Evolutionary conservation across 2,888 invertebrate genomes (phyloP).

Genomic region (Lasioglossum villosulum): DNA sequence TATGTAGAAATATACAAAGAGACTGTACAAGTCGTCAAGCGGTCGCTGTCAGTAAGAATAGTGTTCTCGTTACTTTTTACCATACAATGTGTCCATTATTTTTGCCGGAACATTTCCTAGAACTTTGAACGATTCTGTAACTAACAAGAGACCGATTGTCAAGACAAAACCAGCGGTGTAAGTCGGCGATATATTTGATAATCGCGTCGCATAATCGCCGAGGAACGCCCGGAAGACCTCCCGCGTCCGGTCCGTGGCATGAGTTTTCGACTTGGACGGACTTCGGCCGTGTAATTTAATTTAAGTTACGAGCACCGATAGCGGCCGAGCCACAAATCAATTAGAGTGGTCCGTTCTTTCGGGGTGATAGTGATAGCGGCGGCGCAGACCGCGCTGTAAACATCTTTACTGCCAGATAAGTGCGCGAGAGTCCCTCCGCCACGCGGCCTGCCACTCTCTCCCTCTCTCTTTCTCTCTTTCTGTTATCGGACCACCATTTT

Average conservation of each 20-base stretch:
- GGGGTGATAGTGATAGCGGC: conserved; percentile 80
- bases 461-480: background rate
- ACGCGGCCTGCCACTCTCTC: conserved; percentile 33
- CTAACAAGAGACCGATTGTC: background rate
- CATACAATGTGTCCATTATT: background rate
- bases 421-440: conserved; percentile 60
- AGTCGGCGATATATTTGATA: background rate
- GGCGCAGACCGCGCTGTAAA: conserved; percentile 80
- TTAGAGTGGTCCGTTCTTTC: conserved; percentile 79
- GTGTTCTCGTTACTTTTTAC: background rate
- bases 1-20: background rate
- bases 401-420: conserved; percentile 83
- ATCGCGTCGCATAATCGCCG: conserved; percentile 13
- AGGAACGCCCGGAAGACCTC: conserved; percentile 48
- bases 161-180: background rate
- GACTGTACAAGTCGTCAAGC: background rate
- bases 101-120: background rate
- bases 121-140: background rate
- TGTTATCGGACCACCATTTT: conserved; percentile 79
- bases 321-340: conserved; percentile 81
- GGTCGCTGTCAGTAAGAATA: background rate
- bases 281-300: conserved; percentile 80
- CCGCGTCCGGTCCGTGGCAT: conserved; percentile 55
- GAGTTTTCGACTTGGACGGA: conserved; percentile 68
- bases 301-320: conserved; percentile 82